A percentile compares a stretch with the other conserved stretches of the same genome.
Conservation (phyloP, 2,797 vertebrate genomes). For the Pseudotriccus pelzelni region DNA sequence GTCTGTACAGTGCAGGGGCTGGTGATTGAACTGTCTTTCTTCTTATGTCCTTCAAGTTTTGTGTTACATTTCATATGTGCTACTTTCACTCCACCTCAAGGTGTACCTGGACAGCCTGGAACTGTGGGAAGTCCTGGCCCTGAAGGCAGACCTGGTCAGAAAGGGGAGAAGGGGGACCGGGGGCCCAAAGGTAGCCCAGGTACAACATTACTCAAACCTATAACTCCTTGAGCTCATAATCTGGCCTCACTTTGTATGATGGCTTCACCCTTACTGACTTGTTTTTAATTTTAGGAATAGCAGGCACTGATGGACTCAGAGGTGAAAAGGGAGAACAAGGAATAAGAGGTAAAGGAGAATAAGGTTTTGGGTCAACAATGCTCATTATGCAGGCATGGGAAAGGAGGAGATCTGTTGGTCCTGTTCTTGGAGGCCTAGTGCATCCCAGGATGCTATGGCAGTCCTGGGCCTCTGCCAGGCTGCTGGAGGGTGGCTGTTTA, state of each 20-base stretch:
- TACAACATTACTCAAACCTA: not conserved
- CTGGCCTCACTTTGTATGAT: not conserved
- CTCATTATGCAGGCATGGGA: not conserved
- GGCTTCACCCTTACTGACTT: not conserved
- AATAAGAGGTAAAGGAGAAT: slow-evolving; percentile 34
- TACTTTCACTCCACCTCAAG: slow-evolving; percentile 26
- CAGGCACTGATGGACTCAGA: not conserved
- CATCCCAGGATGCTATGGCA: not conserved
- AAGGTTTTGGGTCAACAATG: not conserved
- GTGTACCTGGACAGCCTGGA: not conserved
- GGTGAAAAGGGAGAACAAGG: slow-evolving; percentile 40
- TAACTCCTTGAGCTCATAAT: not conserved
- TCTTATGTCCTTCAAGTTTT: not conserved
- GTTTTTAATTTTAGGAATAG: not conserved
- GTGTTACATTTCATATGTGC: not conserved
- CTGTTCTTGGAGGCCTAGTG: not conserved
- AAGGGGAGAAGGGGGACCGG: slow-evolving; percentile 19
- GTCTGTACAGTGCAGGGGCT: no score
- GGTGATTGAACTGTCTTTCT: not conserved
- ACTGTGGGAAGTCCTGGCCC: not conserved
- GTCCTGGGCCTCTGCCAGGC: not conserved
- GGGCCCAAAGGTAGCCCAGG: slow-evolving; percentile 11
- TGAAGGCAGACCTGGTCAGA: slow-evolving; percentile 23
- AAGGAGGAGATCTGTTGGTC: not conserved
- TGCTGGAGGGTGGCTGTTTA: not conserved